Conservation (phyloP, 1,140 invertebrate genomes). For the Lepidurus couesii region DNA sequence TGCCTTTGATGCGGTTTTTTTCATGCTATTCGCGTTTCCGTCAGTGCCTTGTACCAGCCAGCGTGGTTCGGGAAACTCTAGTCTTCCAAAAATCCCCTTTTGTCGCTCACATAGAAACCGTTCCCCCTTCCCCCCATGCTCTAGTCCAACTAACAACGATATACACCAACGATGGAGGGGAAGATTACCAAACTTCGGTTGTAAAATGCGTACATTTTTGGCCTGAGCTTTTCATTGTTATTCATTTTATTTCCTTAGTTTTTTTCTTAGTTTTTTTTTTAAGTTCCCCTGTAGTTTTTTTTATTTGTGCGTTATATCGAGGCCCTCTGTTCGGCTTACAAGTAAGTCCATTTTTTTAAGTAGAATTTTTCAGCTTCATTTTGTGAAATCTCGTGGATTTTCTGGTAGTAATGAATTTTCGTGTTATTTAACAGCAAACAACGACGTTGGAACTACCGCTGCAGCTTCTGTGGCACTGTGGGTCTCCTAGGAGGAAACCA, state of each 20-base stretch:
- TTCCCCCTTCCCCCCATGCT: background rate
- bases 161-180: background rate
- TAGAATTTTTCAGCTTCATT: background rate
- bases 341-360: background rate
- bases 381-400: background rate
- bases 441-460: slow-evolving; percentile 32
- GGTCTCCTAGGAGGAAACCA: slow-evolving; percentile 29
- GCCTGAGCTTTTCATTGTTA: background rate
- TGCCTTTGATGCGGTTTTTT: background rate
- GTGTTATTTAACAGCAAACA: slow-evolving; percentile 26
- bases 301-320: background rate
- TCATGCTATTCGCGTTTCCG: background rate
- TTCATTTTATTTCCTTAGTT: background rate
- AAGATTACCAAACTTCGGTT: background rate
- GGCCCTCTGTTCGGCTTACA: background rate
- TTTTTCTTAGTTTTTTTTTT: background rate
- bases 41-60: background rate
- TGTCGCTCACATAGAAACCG: background rate
- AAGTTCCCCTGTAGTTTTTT: background rate
- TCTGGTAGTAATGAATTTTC: background rate
- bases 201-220: background rate
- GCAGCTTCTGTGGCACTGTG: slow-evolving; percentile 32
- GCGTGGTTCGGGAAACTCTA: background rate
- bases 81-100: slow-evolving; percentile 8
- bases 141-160: slow-evolving; percentile 19